Evolutionary conservation across 2,797 vertebrate species (phyloP), one percentile per base, ranked within the genome.

Genomic region (Sebastes matsubarae): DNA sequence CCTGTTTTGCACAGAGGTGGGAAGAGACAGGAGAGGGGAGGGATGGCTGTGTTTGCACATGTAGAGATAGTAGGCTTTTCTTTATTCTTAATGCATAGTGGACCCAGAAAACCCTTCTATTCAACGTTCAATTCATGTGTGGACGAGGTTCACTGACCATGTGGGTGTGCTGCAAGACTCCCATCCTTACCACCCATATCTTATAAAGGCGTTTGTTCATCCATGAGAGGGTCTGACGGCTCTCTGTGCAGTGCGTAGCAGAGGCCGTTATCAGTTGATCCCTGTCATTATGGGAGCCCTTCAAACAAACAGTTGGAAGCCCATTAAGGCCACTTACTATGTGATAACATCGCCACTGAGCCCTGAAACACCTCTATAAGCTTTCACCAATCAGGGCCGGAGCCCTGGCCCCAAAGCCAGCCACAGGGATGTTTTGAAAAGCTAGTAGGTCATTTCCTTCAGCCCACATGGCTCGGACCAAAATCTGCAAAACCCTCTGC

Each of bases 271-370:
- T 95, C 90, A 94, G 90, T 93, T 95, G 93, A 95, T 93, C 94
- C 94, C 92, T 93, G 91, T 94, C 95, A 95, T 96, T 95, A 95
- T 80, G 85, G 80, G 82, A 94, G 85, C 89, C 90, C 91, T 95
- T 95, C 93, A 95, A 94, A 92, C 90, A 96, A 96, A 95, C 94
- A 94, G 91, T 93, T 94, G 92, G 93, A 95, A 95, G 94, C 91
- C 95, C 92, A 95, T 96, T 95, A 95, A 92, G 93, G 90, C 94
- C 93, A 94, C 95, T 95, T 94, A 93, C 89, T 88, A 78, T 91
- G 89, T 93, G 95, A 96, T 96, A 96, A 94, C 94, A 95, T 96
- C 94, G 68, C 87, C 85, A 90, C 92, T 94, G 92, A 95, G 93
- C 93, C 93, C 93, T 94, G 89, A 94, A 95, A 95, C 89, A 92